phyloP scores from a whole-genome alignment of 1,140 invertebrate species.

The Lepidurus arcticus region DNA sequence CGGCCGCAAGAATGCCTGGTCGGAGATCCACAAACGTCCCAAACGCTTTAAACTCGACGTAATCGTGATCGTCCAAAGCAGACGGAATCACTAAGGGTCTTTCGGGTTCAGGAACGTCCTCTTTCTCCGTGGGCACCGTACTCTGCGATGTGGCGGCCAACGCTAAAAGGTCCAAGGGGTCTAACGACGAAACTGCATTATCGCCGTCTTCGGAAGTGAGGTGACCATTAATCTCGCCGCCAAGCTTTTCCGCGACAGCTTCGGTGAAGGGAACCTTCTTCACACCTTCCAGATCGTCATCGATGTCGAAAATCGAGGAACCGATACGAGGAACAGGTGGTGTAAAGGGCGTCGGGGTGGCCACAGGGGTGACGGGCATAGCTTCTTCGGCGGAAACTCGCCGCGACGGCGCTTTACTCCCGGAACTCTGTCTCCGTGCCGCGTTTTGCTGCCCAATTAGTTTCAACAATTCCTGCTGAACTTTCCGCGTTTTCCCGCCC shows the following conservation, averaged over 20 bases:
- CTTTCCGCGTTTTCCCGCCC: conserved; percentile 26
- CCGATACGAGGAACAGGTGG: conserved; percentile 26
- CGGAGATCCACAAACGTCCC: background rate
- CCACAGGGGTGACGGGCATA: conserved; percentile 7
- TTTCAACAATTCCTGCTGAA: conserved; percentile 33
- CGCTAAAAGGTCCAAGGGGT: conserved; percentile 30
- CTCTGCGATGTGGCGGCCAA: conserved; percentile 31
- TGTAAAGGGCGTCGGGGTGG: background rate
- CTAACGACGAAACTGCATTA: background rate
- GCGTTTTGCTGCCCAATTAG: conserved; percentile 32
- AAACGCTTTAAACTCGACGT: conserved; percentile 25
- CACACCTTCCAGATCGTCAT: conserved; percentile 30
- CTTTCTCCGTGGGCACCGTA: background rate
- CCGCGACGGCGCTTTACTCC: conserved; percentile 26
- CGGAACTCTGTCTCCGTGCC: conserved; percentile 24
- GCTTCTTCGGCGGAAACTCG: conserved; percentile 28
- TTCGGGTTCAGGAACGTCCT: conserved; percentile 20
- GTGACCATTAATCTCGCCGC: background rate
- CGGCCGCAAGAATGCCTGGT: background rate
- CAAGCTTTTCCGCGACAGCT: background rate
- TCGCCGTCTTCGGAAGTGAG: background rate
- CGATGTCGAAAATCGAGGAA: conserved; percentile 34
- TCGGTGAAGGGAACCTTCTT: background rate
- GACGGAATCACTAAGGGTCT: background rate
- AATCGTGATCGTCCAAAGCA: conserved; percentile 31